Base-by-base conservation (phyloP, 2,797 vertebrate species). In the Mallotus villosus region DNA sequence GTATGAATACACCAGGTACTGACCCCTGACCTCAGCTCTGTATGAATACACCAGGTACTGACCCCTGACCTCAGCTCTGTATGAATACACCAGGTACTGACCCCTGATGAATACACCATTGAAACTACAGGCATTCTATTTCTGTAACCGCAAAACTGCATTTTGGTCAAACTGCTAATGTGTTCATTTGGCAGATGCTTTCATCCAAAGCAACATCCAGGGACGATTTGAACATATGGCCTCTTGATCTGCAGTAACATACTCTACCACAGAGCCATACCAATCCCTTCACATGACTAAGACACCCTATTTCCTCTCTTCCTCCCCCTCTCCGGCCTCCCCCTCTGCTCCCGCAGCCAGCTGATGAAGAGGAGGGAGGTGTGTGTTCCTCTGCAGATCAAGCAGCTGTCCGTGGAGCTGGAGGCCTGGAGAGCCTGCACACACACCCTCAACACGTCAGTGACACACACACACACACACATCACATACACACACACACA, bases 1-100 rank as follows among this genome's bases (percentile, higher is more conserved):
- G 71, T 99, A 97, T 46, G 97, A 99, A 72, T 99, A 97, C 67
- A 99, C 97, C 67, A 97, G 96, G 97, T 98, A 92, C 51, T 16
- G 0, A 27, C 37, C 41, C 51, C 51, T 55, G 19, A 17, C 51
- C 19, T 55, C 51, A 55, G 19, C 51, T 17, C 51, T 55, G 19
- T 7, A 17, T n/a, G 4, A 53, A 53, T n/a, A 97, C 67, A 99
- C 97, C 67, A 97, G 96, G 97, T 98, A 92, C 51, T 16, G 0
- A 27, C 37, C 41, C 51, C 51, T 55, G 19, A 17, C 51, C 19
- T 55, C 51, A 55, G 19, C 51, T 17, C 51, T 55, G 19, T 7
- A 17, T n/a, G 4, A 53, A 53, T n/a, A 97, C 67, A 99, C 97
- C 67, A 97, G 96, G 97, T 98, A 92, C 51, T 16, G 0, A 27